Evolutionary conservation across 1,140 invertebrate species (phyloP).

Genomic region (Rhagoletis pomonella): DNA sequence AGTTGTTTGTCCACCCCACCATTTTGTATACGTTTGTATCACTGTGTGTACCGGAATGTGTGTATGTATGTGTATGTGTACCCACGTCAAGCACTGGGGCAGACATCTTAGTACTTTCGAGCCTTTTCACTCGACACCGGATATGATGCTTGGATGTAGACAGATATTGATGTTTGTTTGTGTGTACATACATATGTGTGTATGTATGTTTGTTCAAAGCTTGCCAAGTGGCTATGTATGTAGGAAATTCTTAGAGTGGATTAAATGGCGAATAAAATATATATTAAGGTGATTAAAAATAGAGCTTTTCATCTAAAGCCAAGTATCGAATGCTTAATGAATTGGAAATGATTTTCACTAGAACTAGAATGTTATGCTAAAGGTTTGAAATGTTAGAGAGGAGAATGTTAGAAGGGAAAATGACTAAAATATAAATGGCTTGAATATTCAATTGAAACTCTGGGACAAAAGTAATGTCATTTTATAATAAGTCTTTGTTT

Average conservation of each 20-base stretch:
- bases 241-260: not conserved
- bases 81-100: slow-evolving; percentile 11
- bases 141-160: not conserved
- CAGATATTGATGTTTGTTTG: not conserved
- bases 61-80: not conserved
- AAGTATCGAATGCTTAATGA: slow-evolving; percentile 28
- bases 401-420: too few relatives aligned
- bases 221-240: not conserved
- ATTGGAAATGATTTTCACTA: slow-evolving; percentile 5
- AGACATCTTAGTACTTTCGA: not conserved
- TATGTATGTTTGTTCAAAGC: not conserved
- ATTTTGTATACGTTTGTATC: not conserved
- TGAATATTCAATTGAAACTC: too few relatives aligned
- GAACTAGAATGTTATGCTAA: not conserved
- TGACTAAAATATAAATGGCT: too few relatives aligned
- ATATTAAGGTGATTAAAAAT: slow-evolving; percentile 29
- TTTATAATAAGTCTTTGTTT: too few relatives aligned
- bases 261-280: slow-evolving; percentile 21
- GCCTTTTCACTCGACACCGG: slow-evolving; percentile 7
- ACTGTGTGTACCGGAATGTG: not conserved
- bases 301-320: not conserved
- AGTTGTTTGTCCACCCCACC: not conserved
- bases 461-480: too few relatives aligned
- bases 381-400: too few relatives aligned
- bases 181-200: not conserved